phyloP scores from a whole-genome alignment of 2,113 vertebrate genomes.

The Pachycephala philippinensis region DNA sequence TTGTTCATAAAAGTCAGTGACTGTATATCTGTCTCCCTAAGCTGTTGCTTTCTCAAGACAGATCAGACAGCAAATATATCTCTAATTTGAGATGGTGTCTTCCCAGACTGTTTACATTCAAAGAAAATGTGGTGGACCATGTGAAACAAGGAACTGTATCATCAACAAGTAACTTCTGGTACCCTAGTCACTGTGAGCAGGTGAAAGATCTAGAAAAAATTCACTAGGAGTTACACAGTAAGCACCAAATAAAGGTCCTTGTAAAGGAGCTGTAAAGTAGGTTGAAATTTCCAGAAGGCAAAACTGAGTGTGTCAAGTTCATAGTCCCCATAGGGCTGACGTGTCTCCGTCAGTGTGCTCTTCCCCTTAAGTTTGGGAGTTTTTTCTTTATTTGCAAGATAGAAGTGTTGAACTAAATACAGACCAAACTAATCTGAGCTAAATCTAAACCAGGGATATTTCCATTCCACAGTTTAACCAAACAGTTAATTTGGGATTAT shows the following conservation, averaged over 20 bases:
- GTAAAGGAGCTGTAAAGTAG: neutral
- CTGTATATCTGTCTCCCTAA: neutral
- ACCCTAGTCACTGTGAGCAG: neutral
- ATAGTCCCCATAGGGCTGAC: neutral
- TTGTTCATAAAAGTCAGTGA: neutral
- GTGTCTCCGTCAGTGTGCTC: neutral
- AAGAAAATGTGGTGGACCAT: neutral
- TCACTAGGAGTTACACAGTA: neutral
- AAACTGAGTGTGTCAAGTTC: neutral
- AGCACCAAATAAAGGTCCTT: neutral
- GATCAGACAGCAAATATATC: neutral
- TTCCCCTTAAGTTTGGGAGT: neutral
- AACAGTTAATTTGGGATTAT: neutral
- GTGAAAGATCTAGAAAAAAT: neutral
- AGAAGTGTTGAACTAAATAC: neutral
- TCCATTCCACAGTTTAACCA: neutral
- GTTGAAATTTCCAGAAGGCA: neutral
- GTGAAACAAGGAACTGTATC: neutral
- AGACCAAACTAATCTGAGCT: neutral
- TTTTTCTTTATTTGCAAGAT: neutral
- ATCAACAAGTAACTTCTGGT: neutral
- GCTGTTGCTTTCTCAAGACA: neutral
- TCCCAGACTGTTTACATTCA: neutral
- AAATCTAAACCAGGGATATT: neutral
- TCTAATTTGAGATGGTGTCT: neutral